Evolutionary conservation across 2,113 vertebrate species (phyloP).

Genomic region (Podarcis raffonei): DNA sequence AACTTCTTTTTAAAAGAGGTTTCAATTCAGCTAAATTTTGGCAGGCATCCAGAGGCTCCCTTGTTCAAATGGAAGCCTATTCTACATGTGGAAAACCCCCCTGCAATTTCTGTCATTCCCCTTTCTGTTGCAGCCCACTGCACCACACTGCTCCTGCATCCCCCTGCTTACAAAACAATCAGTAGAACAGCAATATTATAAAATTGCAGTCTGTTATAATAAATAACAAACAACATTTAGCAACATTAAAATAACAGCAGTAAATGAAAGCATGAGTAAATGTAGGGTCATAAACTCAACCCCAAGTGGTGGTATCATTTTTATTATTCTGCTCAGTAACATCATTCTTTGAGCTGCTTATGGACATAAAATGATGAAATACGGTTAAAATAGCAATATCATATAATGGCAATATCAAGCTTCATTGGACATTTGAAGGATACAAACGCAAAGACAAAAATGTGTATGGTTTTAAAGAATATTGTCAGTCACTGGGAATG

Average conservation of each 20-base stretch:
- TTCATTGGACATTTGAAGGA: not conserved
- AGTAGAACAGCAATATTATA: too few relatives aligned
- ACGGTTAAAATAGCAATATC: too few relatives aligned
- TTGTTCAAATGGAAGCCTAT: not conserved
- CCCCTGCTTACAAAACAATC: too few relatives aligned
- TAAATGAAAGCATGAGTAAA: too few relatives aligned
- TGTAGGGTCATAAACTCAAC: too few relatives aligned
- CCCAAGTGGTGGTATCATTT: too few relatives aligned
- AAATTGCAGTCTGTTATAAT: too few relatives aligned
- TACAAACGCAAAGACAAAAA: not conserved
- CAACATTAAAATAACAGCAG: too few relatives aligned
- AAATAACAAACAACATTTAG: too few relatives aligned
- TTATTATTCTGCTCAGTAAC: too few relatives aligned
- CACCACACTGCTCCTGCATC: not conserved
- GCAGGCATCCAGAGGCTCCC: not conserved
- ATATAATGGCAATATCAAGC: not conserved
- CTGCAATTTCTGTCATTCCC: not conserved
- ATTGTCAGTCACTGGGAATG: not conserved
- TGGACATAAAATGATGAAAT: too few relatives aligned
- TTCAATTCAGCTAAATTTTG: fast-evolving
- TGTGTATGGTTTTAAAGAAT: not conserved
- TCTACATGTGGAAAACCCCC: not conserved
- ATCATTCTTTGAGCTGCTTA: too few relatives aligned
- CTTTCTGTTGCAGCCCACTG: not conserved
- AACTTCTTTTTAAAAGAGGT: not conserved